phyloP scores from a whole-genome alignment of 2,113 vertebrate species.

The Pica pica region DNA sequence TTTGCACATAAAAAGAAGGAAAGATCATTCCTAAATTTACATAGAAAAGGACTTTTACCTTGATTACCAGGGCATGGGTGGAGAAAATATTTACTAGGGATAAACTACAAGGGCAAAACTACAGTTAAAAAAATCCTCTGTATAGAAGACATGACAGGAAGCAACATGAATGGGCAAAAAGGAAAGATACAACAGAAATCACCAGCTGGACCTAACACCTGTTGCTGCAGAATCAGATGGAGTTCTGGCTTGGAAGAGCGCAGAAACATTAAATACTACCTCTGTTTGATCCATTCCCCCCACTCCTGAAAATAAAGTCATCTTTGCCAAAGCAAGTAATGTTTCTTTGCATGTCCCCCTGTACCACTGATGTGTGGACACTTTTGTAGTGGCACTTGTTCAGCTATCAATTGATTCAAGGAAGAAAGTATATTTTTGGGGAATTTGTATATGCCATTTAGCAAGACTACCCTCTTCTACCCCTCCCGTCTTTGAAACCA shows the following conservation, averaged over 20 bases:
- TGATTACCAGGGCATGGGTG: background rate
- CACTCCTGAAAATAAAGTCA: background rate
- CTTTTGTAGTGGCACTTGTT: background rate
- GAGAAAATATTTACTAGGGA: background rate
- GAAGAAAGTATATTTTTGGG: background rate
- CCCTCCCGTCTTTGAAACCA: background rate
- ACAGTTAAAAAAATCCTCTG: background rate
- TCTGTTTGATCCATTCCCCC: background rate
- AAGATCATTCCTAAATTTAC: background rate
- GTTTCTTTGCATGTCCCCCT: background rate
- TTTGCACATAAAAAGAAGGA: background rate
- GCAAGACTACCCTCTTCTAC: background rate
- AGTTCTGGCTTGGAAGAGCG: background rate
- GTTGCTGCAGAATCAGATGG: background rate
- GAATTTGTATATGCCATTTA: background rate
- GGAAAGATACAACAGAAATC: background rate
- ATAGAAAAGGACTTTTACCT: background rate
- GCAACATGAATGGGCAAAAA: background rate
- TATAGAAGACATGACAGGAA: background rate
- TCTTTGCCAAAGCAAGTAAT: background rate
- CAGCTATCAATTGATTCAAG: background rate
- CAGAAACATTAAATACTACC: background rate
- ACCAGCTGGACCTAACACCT: background rate
- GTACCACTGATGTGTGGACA: background rate
- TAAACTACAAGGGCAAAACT: background rate